Percentiles rank a stretch among this genome's conserved stretches.
Conservation (phyloP, 2,797 vertebrate species). For the Acrossocheilus fasciatus region DNA sequence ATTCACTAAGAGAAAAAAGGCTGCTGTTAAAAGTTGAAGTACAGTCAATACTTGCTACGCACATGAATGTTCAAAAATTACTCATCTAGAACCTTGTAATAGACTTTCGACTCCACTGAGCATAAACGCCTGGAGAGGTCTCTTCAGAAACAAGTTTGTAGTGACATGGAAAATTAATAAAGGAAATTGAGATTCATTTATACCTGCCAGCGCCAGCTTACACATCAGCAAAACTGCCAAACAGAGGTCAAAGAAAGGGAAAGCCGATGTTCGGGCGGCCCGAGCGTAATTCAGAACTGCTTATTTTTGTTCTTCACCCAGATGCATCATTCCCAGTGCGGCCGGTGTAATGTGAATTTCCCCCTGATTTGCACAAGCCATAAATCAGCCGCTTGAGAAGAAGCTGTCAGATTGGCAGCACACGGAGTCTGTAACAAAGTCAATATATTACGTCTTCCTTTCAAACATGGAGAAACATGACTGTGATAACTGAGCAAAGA, state of each 20-base stretch:
- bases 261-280: constrained; percentile 58
- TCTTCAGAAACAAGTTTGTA: constrained; percentile 74
- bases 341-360: constrained; percentile 58
- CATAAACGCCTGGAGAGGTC: constrained; percentile 57
- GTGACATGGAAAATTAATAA: constrained; percentile 86
- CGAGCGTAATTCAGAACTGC: constrained; percentile 75
- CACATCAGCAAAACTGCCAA: constrained; percentile 79
- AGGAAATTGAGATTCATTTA: constrained; percentile 87
- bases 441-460: constrained; percentile 82
- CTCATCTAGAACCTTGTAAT: constrained; percentile 44
- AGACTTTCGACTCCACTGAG: constrained; percentile 53
- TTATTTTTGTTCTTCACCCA: constrained; percentile 74
- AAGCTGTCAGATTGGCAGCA: constrained; percentile 74
- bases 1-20: constrained; percentile 10
- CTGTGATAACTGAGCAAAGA: constrained; percentile 78
- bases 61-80: constrained; percentile 46
- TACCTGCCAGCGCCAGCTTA: constrained; percentile 76
- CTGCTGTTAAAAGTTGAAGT: constrained; percentile 8
- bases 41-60: constrained; percentile 24
- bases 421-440: constrained; percentile 80
- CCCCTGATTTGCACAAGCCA: constrained; percentile 65
- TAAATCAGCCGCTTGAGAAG: constrained; percentile 85
- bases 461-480: constrained; percentile 84
- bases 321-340: constrained; percentile 69
- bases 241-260: constrained; percentile 80